These are phyloP conservation scores for Drosophila putrida DNA, from an alignment of 2,888 invertebrate genomes.

Conservation along the genomic window DNA sequence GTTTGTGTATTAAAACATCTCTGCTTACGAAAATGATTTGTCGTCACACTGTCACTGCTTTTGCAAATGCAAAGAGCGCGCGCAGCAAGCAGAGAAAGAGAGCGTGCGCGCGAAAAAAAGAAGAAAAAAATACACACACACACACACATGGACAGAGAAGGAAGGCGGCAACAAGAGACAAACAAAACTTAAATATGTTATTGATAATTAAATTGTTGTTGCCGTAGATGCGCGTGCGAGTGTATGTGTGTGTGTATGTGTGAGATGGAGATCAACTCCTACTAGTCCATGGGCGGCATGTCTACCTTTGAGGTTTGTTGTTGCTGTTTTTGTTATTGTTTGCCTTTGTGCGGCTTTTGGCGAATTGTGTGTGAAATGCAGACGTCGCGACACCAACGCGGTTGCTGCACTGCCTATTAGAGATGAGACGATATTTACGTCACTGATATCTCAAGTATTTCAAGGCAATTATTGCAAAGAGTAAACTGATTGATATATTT, in stretches of 20 bases:
- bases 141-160: slow-evolving; percentile 1
- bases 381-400: slow-evolving; percentile 35
- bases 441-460: too few relatives aligned
- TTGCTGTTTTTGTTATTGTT: slow-evolving; percentile 22
- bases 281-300: slow-evolving; percentile 28
- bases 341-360: slow-evolving; percentile 31
- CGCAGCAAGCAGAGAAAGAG: slow-evolving; percentile 46
- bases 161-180: slow-evolving; percentile 30
- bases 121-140: slow-evolving; percentile 10
- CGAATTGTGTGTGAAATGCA: slow-evolving; percentile 53
- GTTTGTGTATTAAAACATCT: not conserved
- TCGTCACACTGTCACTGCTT: slow-evolving; percentile 14
- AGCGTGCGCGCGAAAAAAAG: slow-evolving; percentile 55
- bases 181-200: slow-evolving; percentile 68
- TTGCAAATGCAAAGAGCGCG: slow-evolving; percentile 57
- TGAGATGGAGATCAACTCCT: slow-evolving; percentile 24
- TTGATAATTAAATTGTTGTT: slow-evolving; percentile 71
- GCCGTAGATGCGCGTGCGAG: slow-evolving; percentile 29
- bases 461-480: too few relatives aligned
- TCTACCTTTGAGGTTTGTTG: slow-evolving; percentile 46
- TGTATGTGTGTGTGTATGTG: slow-evolving; percentile 1
- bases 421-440: too few relatives aligned
- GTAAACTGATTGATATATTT: too few relatives aligned
- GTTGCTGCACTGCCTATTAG: slow-evolving; percentile 32
- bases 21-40: not conserved